Percentiles rank a stretch among this genome's conserved stretches.
These are phyloP conservation scores for Amorpha juglandis DNA, from an alignment of 2,888 invertebrate species.

Conservation along the genomic window DNA sequence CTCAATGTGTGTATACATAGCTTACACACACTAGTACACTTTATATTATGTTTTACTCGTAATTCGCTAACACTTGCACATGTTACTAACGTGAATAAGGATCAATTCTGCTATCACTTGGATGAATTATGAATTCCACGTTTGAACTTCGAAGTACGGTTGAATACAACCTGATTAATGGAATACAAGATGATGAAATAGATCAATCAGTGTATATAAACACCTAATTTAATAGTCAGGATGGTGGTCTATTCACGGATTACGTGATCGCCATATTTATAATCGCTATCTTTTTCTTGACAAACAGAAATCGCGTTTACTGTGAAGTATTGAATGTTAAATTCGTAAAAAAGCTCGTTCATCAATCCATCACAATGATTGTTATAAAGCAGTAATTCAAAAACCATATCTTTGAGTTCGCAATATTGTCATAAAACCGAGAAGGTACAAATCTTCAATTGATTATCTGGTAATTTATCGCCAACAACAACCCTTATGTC, in stretches of 20 bases:
- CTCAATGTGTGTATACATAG: conserved; percentile 47
- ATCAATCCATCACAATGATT: no score
- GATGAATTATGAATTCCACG: neutral
- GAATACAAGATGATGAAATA: neutral
- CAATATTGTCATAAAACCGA: no score
- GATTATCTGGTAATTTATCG: neutral
- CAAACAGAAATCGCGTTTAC: no score
- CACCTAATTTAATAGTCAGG: no score
- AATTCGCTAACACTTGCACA: conserved; percentile 25
- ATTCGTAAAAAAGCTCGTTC: no score
- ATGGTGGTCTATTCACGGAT: no score
- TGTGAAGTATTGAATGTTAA: no score
- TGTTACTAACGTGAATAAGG: conserved; percentile 6
- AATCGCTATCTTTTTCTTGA: no score
- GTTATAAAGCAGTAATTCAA: no score
- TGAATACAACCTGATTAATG: neutral
- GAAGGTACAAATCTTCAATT: neutral
- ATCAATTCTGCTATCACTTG: conserved; percentile 8
- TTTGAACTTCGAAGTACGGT: neutral
- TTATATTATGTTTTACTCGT: conserved; percentile 32
- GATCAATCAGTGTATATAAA: no score
- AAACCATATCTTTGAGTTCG: no score
- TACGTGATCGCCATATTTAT: no score
- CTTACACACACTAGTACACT: conserved; percentile 39
- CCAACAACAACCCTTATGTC: neutral